Evolutionary conservation across 2,113 vertebrate species (phyloP).

Genomic region (Willisornis vidua): DNA sequence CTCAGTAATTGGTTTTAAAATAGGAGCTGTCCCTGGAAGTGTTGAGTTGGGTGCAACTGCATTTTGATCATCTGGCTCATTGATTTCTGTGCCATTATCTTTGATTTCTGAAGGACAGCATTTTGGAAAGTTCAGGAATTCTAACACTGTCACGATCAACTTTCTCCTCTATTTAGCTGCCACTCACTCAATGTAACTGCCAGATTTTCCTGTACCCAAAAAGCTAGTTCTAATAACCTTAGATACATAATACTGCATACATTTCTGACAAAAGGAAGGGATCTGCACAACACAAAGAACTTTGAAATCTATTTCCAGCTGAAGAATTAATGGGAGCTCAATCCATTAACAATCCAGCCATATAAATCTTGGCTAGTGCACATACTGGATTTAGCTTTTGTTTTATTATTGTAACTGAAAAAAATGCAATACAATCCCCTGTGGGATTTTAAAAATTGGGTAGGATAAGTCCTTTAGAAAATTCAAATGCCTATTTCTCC

Average conservation of each 20-base stretch:
- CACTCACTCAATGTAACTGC: background rate
- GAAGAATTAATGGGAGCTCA: background rate
- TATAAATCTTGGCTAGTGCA: background rate
- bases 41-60: background rate
- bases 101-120: background rate
- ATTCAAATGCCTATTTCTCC: constrained; percentile 32
- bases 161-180: background rate
- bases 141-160: background rate
- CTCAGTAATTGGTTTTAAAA: background rate
- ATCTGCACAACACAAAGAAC: background rate
- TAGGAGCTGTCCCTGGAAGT: background rate
- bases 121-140: background rate
- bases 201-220: background rate
- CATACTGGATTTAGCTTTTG: constrained; percentile 18
- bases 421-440: constrained; percentile 9
- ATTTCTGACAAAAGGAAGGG: background rate
- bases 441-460: background rate
- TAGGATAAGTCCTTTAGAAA: constrained; percentile 19
- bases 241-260: background rate
- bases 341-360: background rate
- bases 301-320: background rate
- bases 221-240: background rate
- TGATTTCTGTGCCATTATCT: background rate
- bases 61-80: background rate
- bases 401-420: constrained; percentile 32